Percentiles rank a stretch among this genome's conserved stretches.
These are phyloP conservation scores for Crossocerus cetratus DNA, from an alignment of 2,888 invertebrate genomes.

Conservation along the genomic window DNA sequence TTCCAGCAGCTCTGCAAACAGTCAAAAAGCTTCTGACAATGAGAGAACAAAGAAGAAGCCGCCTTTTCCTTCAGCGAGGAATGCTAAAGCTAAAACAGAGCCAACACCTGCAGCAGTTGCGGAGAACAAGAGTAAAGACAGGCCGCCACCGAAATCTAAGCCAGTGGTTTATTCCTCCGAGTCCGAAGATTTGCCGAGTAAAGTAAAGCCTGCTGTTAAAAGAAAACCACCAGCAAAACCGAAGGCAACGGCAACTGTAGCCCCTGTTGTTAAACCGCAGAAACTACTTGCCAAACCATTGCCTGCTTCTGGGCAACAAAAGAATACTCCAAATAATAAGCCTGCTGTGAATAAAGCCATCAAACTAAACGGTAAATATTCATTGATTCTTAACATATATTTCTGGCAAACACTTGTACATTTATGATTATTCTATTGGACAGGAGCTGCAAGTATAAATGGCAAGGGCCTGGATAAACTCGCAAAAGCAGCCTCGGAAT, in stretches of 20 bases:
- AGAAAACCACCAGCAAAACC: slow-evolving; percentile 81
- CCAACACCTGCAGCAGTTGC: slow-evolving; percentile 39
- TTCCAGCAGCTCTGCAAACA: slow-evolving; percentile 71
- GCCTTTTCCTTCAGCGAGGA: slow-evolving; percentile 57
- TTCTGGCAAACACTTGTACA: no score
- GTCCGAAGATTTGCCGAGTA: slow-evolving; percentile 72
- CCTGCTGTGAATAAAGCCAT: slow-evolving; percentile 65
- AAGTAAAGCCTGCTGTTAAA: slow-evolving; percentile 73
- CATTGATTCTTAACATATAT: not conserved
- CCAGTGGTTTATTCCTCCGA: slow-evolving; percentile 72
- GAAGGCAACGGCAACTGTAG: slow-evolving; percentile 82
- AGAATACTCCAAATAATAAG: slow-evolving; percentile 68
- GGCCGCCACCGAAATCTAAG: slow-evolving; percentile 62
- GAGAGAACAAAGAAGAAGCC: slow-evolving; percentile 70
- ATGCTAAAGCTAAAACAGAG: slow-evolving; percentile 71
- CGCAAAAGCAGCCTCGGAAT: slow-evolving; percentile 62
- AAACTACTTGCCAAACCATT: slow-evolving; percentile 77
- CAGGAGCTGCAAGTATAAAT: slow-evolving; percentile 38
- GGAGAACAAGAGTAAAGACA: slow-evolving; percentile 72
- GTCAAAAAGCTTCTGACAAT: slow-evolving; percentile 71
- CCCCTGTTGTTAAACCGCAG: slow-evolving; percentile 79
- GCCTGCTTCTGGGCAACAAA: slow-evolving; percentile 62
- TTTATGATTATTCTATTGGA: not conserved
- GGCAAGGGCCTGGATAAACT: slow-evolving; percentile 62
- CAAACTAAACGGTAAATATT: slow-evolving; percentile 66